These are phyloP conservation scores for Coptodon bakossiorum DNA, from an alignment of 2,113 vertebrate species.

Conservation along the genomic window DNA sequence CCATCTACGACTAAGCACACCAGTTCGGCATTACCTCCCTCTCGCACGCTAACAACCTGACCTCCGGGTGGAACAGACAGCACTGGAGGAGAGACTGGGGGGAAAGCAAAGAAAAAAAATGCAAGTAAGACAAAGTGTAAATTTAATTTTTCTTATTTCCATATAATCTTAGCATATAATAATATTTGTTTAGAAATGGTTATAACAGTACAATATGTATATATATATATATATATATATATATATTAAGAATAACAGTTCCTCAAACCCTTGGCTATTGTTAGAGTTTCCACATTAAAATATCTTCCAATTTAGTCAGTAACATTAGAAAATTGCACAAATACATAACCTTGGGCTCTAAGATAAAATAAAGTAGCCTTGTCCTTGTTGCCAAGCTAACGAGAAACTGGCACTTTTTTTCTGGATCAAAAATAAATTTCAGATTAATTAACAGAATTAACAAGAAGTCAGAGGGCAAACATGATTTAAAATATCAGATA, in stretches of 20 bases:
- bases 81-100: constrained; percentile 82
- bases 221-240: neutral
- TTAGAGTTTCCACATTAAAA: neutral
- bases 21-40: constrained; percentile 83
- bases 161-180: neutral
- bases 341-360: neutral
- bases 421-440: neutral
- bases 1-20: constrained; percentile 85
- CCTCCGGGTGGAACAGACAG: constrained; percentile 84
- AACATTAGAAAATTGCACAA: neutral
- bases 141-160: neutral
- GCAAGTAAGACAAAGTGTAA: neutral
- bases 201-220: neutral
- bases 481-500: neutral
- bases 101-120: neutral
- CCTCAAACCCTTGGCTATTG: neutral
- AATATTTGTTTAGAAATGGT: neutral
- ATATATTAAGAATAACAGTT: neutral
- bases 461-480: neutral
- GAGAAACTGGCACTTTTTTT: neutral
- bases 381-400: neutral
- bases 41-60: constrained; percentile 78
- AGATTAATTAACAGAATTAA: neutral
- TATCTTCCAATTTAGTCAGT: neutral
- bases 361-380: neutral